Base-by-base conservation (phyloP, 1,140 invertebrate genomes). In the Macrobrachium rosenbergii region DNA sequence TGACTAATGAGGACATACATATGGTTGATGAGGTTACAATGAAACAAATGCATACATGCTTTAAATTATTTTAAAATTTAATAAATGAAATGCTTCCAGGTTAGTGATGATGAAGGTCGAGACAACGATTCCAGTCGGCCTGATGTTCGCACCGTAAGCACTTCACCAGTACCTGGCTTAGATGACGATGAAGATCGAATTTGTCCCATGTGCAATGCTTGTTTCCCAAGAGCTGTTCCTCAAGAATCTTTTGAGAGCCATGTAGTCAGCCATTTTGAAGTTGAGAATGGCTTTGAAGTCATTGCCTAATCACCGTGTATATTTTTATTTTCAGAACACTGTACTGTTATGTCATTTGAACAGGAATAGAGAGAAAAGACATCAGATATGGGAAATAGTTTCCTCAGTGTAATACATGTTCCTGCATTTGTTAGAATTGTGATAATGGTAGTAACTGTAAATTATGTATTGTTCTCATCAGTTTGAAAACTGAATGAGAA, bases 121-220 rank as follows among this genome's bases (percentile, higher is more conserved):
- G 88, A 72, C 11, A 76, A 62, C 76, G 82, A 82, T 16, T 16
- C 14, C 2, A 17, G 45, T 43, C 45, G 77, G 52, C 82, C 87
- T 12, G 75, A 85, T 17, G 79, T 82, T 19, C 86, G 82, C n/a
- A 87, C 84, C 21, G 77, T 86, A 16, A 88, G 87, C 37, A 79
- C 88, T 37, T 84, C 84, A 63, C 84, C 84, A 6, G 83, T 76
- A 21, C 79, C 86, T 19, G 19, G 80, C 10, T 75, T 88, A n/a
- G 75, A 87, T 23, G 90, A 84, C 37, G 90, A 90, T 16, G 90
- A 90, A 16, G 87, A 89, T 10, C 80, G 88, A 11, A 90, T 90
- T n/a, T 90, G 90, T 79, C 90, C 90, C 14, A 90, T 90, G 88
- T 90, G 90, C 63, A 88, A 90, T 73, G 85, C 83, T 11, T 83